phyloP scores from a whole-genome alignment of 2,797 vertebrate genomes.

The Takifugu ocellatus region DNA sequence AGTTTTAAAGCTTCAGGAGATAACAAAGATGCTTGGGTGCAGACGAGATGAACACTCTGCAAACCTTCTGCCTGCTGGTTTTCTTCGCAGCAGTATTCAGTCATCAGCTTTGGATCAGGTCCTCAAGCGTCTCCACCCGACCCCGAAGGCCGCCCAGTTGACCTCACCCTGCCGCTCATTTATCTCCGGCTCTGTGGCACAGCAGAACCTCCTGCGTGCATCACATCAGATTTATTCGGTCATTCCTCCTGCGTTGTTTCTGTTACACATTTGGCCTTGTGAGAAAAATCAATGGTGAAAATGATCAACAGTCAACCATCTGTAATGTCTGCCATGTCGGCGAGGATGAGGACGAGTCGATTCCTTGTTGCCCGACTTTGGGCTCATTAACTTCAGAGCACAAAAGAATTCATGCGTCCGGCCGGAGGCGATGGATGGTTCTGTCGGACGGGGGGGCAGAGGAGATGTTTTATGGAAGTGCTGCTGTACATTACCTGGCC shows the following conservation, averaged over 20 bases:
- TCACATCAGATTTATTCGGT: slow-evolving; percentile 52
- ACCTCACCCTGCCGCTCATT: background rate
- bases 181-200: background rate
- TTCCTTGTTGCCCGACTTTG: slow-evolving; percentile 48
- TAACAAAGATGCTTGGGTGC: too few species aligned
- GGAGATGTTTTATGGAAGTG: slow-evolving; percentile 34
- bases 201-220: slow-evolving; percentile 1
- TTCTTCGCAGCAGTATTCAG: too few species aligned
- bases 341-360: slow-evolving; percentile 48
- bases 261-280: slow-evolving; percentile 55
- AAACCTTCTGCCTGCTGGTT: too few species aligned
- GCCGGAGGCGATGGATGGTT: slow-evolving; percentile 33
- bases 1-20: too few species aligned
- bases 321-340: slow-evolving; percentile 48
- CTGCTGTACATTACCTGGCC: slow-evolving; percentile 36
- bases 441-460: slow-evolving; percentile 11
- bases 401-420: slow-evolving; percentile 53
- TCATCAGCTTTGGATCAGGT: too few species aligned
- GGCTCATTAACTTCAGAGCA: slow-evolving; percentile 51
- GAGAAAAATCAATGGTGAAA: slow-evolving; percentile 60
- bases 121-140: too few species aligned
- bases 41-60: too few species aligned
- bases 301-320: slow-evolving; percentile 63
- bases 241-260: slow-evolving; percentile 37
- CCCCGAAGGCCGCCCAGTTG: background rate